Percentiles rank a stretch among this genome's conserved stretches.
Conservation (phyloP, 1,140 invertebrate species). For the Zaprionus ornatus region DNA sequence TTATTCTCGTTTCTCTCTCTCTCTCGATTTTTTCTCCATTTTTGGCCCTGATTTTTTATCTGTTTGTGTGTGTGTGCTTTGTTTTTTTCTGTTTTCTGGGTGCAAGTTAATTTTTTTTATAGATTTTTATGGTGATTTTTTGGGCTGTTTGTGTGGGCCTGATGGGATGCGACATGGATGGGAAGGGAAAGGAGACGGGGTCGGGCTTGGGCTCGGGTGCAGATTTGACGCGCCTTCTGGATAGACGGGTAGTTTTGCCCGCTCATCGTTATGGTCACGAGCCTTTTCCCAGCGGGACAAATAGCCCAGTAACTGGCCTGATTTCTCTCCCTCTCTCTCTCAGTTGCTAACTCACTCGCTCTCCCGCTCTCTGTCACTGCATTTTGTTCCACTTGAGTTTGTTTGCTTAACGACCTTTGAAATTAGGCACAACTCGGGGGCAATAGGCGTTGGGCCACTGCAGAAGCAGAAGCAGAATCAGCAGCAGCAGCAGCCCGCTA, state of each 20-base stretch:
- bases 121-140: conserved; percentile 77
- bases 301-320: conserved; percentile 6
- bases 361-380: conserved; percentile 37
- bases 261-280: conserved; percentile 51
- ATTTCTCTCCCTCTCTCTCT: conserved; percentile 2
- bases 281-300: conserved; percentile 25
- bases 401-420: conserved; percentile 84
- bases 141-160: conserved; percentile 71
- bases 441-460: conserved; percentile 52
- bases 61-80: conserved; percentile 2
- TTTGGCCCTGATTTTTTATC: conserved; percentile 33
- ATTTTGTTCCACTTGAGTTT: conserved; percentile 83
- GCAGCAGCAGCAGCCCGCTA: conserved; percentile 46
- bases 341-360: conserved; percentile 2
- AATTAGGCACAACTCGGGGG: conserved; percentile 80
- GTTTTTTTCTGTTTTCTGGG: conserved; percentile 32
- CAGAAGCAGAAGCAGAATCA: conserved; percentile 12
- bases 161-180: conserved; percentile 12
- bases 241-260: conserved; percentile 38
- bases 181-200: conserved; percentile 13
- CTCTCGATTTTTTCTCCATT: conserved; percentile 21
- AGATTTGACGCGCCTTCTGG: conserved; percentile 36
- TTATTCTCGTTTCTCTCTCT: conserved; percentile 16
- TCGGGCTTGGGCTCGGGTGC: conserved; percentile 6
- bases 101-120: conserved; percentile 56